These are phyloP conservation scores for Ictalurus punctatus DNA, from an alignment of 2,113 vertebrate genomes.

Conservation along the genomic window DNA sequence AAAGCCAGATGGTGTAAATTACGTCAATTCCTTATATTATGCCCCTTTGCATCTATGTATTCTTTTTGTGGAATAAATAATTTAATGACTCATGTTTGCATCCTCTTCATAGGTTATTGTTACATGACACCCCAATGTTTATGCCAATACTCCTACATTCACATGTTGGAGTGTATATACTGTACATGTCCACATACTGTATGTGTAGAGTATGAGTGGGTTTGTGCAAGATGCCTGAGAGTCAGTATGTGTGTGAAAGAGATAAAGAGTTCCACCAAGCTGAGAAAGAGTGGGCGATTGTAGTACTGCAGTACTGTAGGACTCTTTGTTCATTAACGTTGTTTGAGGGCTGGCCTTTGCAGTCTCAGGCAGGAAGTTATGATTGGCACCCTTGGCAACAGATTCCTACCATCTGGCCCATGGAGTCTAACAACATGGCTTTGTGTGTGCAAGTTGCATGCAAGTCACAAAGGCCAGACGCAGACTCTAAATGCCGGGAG, in stretches of 20 bases:
- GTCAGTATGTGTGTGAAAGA: slow-evolving; percentile 22
- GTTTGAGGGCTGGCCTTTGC: slow-evolving; percentile 67
- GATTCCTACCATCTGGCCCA: slow-evolving; percentile 68
- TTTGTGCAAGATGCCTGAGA: slow-evolving; percentile 22
- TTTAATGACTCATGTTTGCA: background rate
- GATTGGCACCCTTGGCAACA: slow-evolving; percentile 68
- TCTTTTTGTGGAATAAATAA: background rate
- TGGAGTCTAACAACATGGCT: slow-evolving; percentile 73
- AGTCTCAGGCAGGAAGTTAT: slow-evolving; percentile 68
- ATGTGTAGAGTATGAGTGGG: slow-evolving; percentile 30
- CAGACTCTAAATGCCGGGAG: slow-evolving; percentile 57
- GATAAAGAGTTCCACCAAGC: slow-evolving; percentile 29
- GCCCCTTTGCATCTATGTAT: background rate
- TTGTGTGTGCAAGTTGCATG: slow-evolving; percentile 61
- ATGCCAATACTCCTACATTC: background rate
- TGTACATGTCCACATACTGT: background rate
- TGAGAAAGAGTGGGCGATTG: background rate
- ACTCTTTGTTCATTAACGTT: slow-evolving; percentile 67
- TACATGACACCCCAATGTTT: background rate
- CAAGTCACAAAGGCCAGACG: slow-evolving; percentile 54
- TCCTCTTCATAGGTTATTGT: background rate
- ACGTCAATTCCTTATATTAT: background rate
- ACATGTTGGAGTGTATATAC: slow-evolving; percentile 40
- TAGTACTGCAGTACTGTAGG: slow-evolving; percentile 56
- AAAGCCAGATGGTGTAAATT: background rate